Base-by-base conservation (phyloP, 2,888 invertebrate species). In the Peribatodes rhomboidaria region DNA sequence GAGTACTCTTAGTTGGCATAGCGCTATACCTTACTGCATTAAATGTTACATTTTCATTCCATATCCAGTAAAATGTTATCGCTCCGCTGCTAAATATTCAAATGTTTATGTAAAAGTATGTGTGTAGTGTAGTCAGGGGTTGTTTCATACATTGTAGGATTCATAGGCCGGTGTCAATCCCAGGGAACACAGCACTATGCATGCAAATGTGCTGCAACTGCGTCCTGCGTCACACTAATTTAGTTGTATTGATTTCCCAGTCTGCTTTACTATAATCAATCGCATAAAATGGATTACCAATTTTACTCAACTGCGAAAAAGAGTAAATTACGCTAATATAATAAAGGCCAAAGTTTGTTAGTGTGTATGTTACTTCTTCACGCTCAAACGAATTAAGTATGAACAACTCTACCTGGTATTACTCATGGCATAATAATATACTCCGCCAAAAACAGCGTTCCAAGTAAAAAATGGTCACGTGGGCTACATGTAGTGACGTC, bases 221-320 rank as follows among this genome's bases (percentile, higher is more conserved):
- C 33, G 47, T 22, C 31, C 72, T 63, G 68, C 64, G 67, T 68
- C 74, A 69, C 20, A 10, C 50, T 64, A 65, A 54, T 61, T 47
- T 54, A 39, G 20, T 41, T 41, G 54, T 16, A 18, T 49, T 41
- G 39, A 41, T 58, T 41, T 8, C 10, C 9, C 18, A 18, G 8
- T 35, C 9, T 22, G 41, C 20, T 50, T 37, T 27, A n/a, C 27
- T 16, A 3, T 39, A 4, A 44, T 20, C 0, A 33, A 7, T 18
- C 33, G 11, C 27, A 27, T n/a, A n/a, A n/a, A n/a, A n/a, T n/a
- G n/a, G n/a, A n/a, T 7, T 9, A 18, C n/a, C 27, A 14, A 10
- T 53, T 8, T 39, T 11, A 3, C 1, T 7, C 3, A 35, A 35
- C 9, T 11, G n/a, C 9, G 11, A 41, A 16, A 16, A 41, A 16